Evolutionary conservation across 2,888 invertebrate genomes (phyloP).

Genomic region (Monoplex corrugatus): DNA sequence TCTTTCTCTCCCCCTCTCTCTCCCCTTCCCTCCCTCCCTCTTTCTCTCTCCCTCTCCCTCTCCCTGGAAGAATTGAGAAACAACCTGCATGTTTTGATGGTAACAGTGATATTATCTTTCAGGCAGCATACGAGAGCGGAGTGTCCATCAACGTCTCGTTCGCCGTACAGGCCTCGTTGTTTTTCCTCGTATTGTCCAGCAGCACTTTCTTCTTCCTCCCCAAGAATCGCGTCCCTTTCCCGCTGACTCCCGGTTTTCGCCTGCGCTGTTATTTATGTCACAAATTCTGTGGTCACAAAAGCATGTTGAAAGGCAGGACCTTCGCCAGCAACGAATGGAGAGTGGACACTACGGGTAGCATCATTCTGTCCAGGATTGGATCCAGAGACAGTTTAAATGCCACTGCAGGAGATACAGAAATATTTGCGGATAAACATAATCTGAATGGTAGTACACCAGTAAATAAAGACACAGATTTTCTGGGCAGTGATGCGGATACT

Average conservation of each 20-base stretch:
- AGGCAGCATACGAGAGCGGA: slow-evolving; percentile 60
- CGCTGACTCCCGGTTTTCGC: slow-evolving; percentile 53
- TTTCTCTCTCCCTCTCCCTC: no score
- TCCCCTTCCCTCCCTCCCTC: no score
- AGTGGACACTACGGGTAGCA: slow-evolving; percentile 38
- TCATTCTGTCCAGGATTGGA: background rate
- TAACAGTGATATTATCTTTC: slow-evolving; percentile 41
- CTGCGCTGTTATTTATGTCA: slow-evolving; percentile 40
- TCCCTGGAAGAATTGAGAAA: no score
- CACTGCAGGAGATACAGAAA: background rate
- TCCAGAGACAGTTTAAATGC: background rate
- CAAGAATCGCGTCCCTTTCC: slow-evolving; percentile 56
- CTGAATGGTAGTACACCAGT: background rate
- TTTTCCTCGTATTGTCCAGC: slow-evolving; percentile 47
- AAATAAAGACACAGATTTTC: background rate
- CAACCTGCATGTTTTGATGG: no score
- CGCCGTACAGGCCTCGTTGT: slow-evolving; percentile 53
- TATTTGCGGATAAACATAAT: background rate
- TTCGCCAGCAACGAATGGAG: slow-evolving; percentile 23
- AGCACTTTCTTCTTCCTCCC: slow-evolving; percentile 62
- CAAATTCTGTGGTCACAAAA: slow-evolving; percentile 42
- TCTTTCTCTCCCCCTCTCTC: no score
- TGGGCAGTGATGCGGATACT: no score
- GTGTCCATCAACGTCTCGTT: slow-evolving; percentile 57
- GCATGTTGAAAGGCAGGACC: background rate